Conservation (phyloP, 1,140 invertebrate genomes). For the Drosophila tristis region DNA sequence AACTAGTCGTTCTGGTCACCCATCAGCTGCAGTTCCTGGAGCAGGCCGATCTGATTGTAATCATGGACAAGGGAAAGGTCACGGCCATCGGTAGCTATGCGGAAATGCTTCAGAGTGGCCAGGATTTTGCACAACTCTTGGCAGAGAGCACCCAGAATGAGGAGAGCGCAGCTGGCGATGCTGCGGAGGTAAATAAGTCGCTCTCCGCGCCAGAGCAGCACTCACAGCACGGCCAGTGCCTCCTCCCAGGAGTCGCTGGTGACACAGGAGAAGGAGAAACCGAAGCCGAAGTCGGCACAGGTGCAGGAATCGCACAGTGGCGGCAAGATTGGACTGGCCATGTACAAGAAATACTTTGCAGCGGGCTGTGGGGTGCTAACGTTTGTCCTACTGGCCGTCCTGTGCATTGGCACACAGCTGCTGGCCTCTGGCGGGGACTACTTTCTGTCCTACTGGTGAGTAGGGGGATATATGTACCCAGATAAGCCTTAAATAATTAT, state of each 20-base stretch:
- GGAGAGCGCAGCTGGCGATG: conserved; percentile 52
- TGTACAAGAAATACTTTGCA: conserved; percentile 87
- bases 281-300: conserved; percentile 25
- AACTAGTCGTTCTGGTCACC: conserved; percentile 90
- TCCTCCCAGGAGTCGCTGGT: conserved; percentile 85
- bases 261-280: conserved; percentile 61
- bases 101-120: conserved; percentile 86
- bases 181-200: conserved; percentile 31
- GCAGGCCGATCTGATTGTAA: conserved; percentile 89
- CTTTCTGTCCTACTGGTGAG: conserved; percentile 87
- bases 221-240: conserved; percentile 73
- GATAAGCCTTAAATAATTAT: neutral
- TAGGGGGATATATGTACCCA: neutral
- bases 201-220: conserved; percentile 85
- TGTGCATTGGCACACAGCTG: conserved; percentile 86
- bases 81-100: conserved; percentile 87
- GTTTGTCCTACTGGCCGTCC: conserved; percentile 83
- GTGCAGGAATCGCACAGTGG: conserved; percentile 85
- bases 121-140: conserved; percentile 88
- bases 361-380: conserved; percentile 85
- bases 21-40: conserved; percentile 93
- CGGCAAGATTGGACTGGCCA: conserved; percentile 86
- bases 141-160: conserved; percentile 81
- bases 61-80: conserved; percentile 88
- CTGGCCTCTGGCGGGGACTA: conserved; percentile 88